phyloP scores from a whole-genome alignment of 2,113 vertebrate species.

The Laticauda colubrina region DNA sequence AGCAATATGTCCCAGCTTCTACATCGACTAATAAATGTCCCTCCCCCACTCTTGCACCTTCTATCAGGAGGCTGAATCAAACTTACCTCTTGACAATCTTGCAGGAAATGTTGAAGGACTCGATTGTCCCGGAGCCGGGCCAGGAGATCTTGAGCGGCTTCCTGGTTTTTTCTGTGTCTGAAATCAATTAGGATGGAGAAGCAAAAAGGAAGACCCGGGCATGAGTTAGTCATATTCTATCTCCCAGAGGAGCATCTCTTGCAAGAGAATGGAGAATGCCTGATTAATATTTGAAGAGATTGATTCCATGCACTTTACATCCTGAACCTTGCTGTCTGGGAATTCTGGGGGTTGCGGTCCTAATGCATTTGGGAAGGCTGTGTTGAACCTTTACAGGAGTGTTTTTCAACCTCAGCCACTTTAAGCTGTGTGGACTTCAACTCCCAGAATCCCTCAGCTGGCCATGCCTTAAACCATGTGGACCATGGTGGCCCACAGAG shows the following conservation, averaged over 20 bases:
- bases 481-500: too few species aligned
- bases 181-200: not conserved
- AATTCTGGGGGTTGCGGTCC: not conserved
- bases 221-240: not conserved
- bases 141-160: slow-evolving; percentile 82
- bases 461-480: too few species aligned
- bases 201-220: not conserved
- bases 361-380: not conserved
- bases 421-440: too few species aligned
- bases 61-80: fast-evolving
- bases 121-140: slow-evolving; percentile 87
- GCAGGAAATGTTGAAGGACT: slow-evolving; percentile 91
- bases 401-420: too few species aligned
- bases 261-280: not conserved
- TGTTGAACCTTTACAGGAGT: not conserved
- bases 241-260: not conserved
- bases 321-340: not conserved
- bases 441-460: too few species aligned
- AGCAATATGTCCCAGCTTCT: too few species aligned
- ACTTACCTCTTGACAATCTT: slow-evolving; percentile 89
- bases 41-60: not conserved
- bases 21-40: too few species aligned
- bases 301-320: not conserved
- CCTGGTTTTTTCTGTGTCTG: slow-evolving; percentile 85
- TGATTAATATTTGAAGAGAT: not conserved